Evolutionary conservation across 1,140 invertebrate genomes (phyloP), one percentile per base, ranked within the genome.

Genomic region (Halyomorpha halys): DNA sequence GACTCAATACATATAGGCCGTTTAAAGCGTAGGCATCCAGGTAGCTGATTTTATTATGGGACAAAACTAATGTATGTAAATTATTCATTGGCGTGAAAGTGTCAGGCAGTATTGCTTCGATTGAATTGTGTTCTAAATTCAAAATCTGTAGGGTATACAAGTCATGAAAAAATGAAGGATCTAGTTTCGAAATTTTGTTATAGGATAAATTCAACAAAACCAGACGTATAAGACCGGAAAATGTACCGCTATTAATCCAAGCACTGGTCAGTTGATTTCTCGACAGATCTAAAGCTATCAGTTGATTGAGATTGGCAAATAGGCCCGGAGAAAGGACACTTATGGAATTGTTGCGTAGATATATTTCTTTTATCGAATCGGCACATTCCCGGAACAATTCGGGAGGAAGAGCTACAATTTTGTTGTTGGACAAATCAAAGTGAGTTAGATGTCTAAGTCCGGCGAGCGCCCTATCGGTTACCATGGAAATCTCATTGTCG

Each of bases 261-360:
- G 82, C 83, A 70, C 84, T 89, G 23, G 87, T 88, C 27, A 97
- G 78, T 72, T 86, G 82, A 77, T 97, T 97, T 69, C 83, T 82
- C 19, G 90, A 92, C 69, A 96, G 77, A 74, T 97, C 90, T 54
- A 97, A 76, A 0, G 88, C 82, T 69, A 90, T 81, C 63, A 97
- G 78, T 72, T 92, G 87, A 69, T 89, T 85, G 70, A 97, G 80
- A 71, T 90, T 89, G 9, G 85, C 81, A 71, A 94, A 89, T 14
- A 92, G 77, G 64, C 86, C 86, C 0, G 88, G 86, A 61, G 87
- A 85, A 47, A 93, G 76, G 11, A 86, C 84, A 71, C 83, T 84
- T 56, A 92, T 90, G 54, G 86, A 91, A 79, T 94, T 94, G 74
- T 93, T 93, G 73, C 90, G 86, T 69, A 94, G 74, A 73, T 90